Conservation (phyloP, 2,113 vertebrate genomes). For the Psophia crepitans region DNA sequence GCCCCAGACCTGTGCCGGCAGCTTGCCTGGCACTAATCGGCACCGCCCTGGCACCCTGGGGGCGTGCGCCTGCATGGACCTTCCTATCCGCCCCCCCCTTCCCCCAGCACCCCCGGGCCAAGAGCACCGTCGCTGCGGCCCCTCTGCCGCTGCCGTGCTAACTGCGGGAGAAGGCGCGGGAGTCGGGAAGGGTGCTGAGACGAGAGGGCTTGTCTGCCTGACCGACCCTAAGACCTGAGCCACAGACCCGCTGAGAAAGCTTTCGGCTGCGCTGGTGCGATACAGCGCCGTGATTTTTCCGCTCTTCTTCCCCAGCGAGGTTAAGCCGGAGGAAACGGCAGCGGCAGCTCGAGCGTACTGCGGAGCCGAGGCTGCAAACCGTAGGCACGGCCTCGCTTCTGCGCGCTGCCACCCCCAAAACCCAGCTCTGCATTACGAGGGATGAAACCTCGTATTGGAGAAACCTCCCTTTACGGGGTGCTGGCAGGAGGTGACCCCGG, state of each 20-base stretch:
- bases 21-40: accelerated
- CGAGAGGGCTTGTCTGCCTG: neutral
- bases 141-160: neutral
- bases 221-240: neutral
- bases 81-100: too few species aligned
- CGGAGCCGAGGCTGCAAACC: neutral
- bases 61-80: too few species aligned
- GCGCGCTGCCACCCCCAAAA: accelerated
- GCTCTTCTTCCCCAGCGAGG: neutral
- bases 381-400: neutral
- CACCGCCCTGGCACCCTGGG: neutral
- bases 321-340: neutral
- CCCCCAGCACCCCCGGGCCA: neutral
- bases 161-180: neutral
- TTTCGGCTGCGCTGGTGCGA: neutral
- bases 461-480: neutral
- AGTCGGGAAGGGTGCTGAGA: accelerated
- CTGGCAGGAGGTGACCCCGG: neutral
- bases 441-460: neutral
- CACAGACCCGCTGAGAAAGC: neutral
- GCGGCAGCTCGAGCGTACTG: accelerated
- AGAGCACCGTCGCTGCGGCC: accelerated
- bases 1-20: neutral
- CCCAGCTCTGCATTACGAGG: neutral
- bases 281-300: neutral